Base-by-base conservation (phyloP, 2,888 invertebrate species). In the Nowickia ferox region DNA sequence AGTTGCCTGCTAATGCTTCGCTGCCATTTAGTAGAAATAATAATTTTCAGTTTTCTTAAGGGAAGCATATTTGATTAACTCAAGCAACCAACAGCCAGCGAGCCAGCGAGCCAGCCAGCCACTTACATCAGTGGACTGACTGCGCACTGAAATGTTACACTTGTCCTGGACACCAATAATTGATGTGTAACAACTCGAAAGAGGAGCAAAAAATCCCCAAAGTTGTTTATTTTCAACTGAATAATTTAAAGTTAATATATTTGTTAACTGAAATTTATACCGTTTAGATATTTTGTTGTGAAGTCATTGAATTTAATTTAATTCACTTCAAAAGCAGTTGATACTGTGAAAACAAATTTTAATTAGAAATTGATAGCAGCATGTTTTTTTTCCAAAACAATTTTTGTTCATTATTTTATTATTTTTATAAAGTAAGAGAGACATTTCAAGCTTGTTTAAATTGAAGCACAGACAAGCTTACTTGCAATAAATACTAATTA, bases 1-100 rank as follows among this genome's bases (percentile, higher is more conserved):
- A 55, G 46, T 15, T 77, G 66, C 53, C 22, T 59, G 1, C 40
- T 15, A 11, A 2, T 53, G 9, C 8, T 55, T 42, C n/a, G n/a
- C 44, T 48, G 1, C 40, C 19, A 63, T 44, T 69, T 61, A 42
- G 42, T 61, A 42, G 30, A 69, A 68, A 55, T 59, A 66, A 57
- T 63, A 46, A 76, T 59, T 69, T 75, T 66, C 19, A 44, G 46
- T 63, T 55, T 72, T 55, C 71, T 46, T 40, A 48, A 72, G 71
- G 68, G 65, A 22, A 63, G 9, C 46, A 55, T 63, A 74, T 65
- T 65, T 72, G 46, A 80, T 65, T 80, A 75, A 42, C 38, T 75
- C 9, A 53, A 63, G 22, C 38, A 42, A 42, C 17, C 30, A 22
- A 22, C 22, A 22, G 22, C 22, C 22, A 22, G 22, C 1, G 1